phyloP scores from a whole-genome alignment of 1,140 invertebrate species.

The Bombyx mori region DNA sequence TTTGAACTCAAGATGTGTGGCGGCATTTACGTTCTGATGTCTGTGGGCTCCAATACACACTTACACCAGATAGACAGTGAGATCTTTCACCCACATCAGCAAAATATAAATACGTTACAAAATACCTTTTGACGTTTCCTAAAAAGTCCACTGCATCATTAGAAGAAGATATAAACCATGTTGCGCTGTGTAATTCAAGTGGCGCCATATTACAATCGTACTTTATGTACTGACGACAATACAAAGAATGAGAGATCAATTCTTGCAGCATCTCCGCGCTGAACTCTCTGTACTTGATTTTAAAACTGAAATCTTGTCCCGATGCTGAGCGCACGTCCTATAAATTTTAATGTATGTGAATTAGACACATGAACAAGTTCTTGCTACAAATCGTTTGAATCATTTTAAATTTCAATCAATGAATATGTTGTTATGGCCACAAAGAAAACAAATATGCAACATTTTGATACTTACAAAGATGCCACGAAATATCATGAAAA shows the following conservation, averaged over 20 bases:
- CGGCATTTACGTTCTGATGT: too few species aligned
- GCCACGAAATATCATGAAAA: too few species aligned
- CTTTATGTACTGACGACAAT: slow-evolving; percentile 91
- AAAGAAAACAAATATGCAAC: neutral
- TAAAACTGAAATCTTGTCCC: slow-evolving; percentile 85
- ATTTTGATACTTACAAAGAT: too few species aligned
- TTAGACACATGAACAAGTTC: too few species aligned
- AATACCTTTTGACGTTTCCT: slow-evolving; percentile 85
- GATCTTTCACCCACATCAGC: too few species aligned
- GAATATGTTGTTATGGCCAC: neutral
- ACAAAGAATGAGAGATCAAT: slow-evolving; percentile 88
- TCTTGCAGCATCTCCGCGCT: slow-evolving; percentile 91
- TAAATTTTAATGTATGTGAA: slow-evolving; percentile 4
- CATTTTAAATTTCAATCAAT: neutral
- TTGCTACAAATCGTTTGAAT: neutral
- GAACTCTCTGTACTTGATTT: slow-evolving; percentile 90
- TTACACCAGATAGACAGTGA: too few species aligned
- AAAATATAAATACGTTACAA: too few species aligned
- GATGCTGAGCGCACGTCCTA: slow-evolving; percentile 82
- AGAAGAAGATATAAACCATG: slow-evolving; percentile 90
- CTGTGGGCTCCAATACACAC: too few species aligned
- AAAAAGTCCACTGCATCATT: slow-evolving; percentile 86
- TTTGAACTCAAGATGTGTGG: too few species aligned
- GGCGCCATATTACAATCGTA: slow-evolving; percentile 93
- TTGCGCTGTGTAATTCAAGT: slow-evolving; percentile 88